These are phyloP conservation scores for Philopedon plagiatum DNA, from an alignment of 2,888 invertebrate species.

Conservation along the genomic window DNA sequence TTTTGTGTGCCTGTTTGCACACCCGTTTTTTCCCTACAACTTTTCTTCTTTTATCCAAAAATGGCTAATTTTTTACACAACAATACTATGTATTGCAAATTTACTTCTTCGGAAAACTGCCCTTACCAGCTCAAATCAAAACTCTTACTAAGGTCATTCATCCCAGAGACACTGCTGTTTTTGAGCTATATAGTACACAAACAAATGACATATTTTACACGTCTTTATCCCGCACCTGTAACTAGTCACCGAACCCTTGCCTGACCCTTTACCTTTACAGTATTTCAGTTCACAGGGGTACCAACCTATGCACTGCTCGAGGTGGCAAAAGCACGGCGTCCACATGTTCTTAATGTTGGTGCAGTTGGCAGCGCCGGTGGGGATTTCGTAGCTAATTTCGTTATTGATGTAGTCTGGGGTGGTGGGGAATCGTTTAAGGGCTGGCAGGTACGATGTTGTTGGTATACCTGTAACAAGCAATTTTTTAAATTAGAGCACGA, in stretches of 20 bases:
- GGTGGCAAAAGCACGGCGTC: constrained; percentile 86
- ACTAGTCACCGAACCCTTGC: constrained; percentile 75
- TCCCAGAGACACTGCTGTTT: constrained; percentile 88
- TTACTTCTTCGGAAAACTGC: background rate
- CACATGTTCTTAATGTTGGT: constrained; percentile 78
- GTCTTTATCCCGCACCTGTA: constrained; percentile 97
- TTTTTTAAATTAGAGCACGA: background rate
- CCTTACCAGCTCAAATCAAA: background rate
- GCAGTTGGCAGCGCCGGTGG: constrained; percentile 69
- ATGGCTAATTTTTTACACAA: too few relatives aligned
- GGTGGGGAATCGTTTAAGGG: constrained; percentile 80
- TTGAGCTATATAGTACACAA: constrained; percentile 87
- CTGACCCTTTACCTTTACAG: constrained; percentile 77
- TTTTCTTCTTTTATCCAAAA: too few relatives aligned
- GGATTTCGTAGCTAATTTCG: constrained; percentile 57
- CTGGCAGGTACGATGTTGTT: constrained; percentile 79
- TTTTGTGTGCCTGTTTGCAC: too few relatives aligned
- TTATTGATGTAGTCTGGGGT: constrained; percentile 58
- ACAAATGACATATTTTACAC: constrained; percentile 90
- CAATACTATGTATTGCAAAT: too few relatives aligned
- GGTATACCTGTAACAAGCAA: constrained; percentile 74
- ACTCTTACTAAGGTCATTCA: constrained; percentile 66
- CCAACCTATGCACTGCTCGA: constrained; percentile 94
- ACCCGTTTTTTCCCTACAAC: too few relatives aligned
- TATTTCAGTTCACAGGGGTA: constrained; percentile 96